Conservation (phyloP, 2,888 invertebrate genomes). For the Diogma glabrata region DNA sequence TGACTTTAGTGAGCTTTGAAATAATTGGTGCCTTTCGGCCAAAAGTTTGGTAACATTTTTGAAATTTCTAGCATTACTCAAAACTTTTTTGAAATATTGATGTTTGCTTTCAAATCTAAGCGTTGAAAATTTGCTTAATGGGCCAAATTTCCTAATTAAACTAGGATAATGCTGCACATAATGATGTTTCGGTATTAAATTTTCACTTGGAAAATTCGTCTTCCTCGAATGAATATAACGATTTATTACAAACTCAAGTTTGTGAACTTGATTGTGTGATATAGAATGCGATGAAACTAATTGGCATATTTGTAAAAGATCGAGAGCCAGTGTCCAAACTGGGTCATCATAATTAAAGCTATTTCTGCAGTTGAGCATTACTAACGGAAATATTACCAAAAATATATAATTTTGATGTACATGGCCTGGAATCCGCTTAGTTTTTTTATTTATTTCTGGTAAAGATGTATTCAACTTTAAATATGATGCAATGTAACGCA, state of each 20-base stretch:
- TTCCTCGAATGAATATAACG: background rate
- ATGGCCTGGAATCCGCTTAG: background rate
- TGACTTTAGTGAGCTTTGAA: background rate
- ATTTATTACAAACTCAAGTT: background rate
- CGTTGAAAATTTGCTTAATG: background rate
- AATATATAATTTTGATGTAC: background rate
- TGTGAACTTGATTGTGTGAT: background rate
- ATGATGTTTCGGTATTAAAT: background rate
- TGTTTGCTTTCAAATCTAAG: background rate
- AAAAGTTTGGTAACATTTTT: background rate
- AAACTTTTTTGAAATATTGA: background rate
- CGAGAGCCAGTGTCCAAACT: background rate
- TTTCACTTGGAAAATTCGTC: background rate
- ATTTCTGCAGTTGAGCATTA: background rate
- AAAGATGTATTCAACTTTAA: background rate
- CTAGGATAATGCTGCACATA: background rate
- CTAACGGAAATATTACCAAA: background rate
- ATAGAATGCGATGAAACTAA: background rate
- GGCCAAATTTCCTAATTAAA: background rate
- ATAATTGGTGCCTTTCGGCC: background rate
- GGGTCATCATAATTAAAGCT: background rate
- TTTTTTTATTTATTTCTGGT: background rate
- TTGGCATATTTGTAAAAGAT: background rate
- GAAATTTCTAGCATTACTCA: background rate
- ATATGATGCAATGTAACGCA: background rate